Evolutionary conservation across 2,888 invertebrate genomes (phyloP).

Genomic region (Aelia acuminata): DNA sequence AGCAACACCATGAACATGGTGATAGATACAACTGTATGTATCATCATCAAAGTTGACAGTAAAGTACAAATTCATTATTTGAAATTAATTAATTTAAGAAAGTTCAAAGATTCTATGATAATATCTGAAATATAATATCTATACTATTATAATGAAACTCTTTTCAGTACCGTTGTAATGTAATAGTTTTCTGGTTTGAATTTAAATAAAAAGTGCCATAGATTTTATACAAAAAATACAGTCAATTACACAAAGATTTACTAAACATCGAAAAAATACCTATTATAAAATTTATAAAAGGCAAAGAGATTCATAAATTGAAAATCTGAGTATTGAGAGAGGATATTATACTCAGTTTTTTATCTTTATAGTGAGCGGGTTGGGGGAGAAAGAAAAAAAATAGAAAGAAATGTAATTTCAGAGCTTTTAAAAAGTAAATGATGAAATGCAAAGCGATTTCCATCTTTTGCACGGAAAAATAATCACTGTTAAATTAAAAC

Average conservation of each 20-base stretch:
- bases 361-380: not conserved
- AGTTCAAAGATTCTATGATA: too few species aligned
- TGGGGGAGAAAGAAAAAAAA: not conserved
- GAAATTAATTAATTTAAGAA: too few species aligned
- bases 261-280: not conserved
- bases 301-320: not conserved
- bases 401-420: conserved; percentile 24
- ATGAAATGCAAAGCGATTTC: not conserved
- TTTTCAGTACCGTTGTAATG: too few species aligned
- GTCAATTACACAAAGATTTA: not conserved
- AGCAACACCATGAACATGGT: too few species aligned
- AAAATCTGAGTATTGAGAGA: not conserved
- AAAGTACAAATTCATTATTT: too few species aligned
- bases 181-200: too few species aligned
- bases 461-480: not conserved
- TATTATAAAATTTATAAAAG: not conserved
- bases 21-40: too few species aligned
- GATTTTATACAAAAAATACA: not conserved
- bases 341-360: conserved; percentile 3
- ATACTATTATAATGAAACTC: too few species aligned
- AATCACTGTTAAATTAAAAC: conserved; percentile 3
- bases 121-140: too few species aligned
- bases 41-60: too few species aligned
- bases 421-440: conserved; percentile 27
- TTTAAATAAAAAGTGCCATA: too few species aligned